Evolutionary conservation across 2,888 invertebrate genomes (phyloP).

Genomic region (Rambutsinella grinnellia): DNA sequence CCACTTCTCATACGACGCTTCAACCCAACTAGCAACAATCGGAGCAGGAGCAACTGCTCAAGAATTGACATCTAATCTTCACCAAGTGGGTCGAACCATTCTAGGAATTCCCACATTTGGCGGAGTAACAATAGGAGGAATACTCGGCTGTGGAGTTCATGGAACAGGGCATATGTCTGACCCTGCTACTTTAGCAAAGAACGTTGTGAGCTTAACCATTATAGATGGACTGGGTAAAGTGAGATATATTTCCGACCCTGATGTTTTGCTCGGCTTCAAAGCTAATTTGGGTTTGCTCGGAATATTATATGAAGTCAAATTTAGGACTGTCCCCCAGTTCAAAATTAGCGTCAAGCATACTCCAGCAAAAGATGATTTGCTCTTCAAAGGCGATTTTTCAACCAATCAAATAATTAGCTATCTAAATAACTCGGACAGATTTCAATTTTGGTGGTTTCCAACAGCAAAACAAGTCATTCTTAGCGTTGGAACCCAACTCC

Average conservation of each 20-base stretch:
- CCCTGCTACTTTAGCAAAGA: constrained; percentile 16
- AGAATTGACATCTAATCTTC: not conserved
- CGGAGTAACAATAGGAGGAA: constrained; percentile 32
- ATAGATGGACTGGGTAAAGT: too few relatives aligned
- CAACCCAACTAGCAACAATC: not conserved
- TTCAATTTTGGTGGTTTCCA: constrained; percentile 50
- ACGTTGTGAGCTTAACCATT: constrained; percentile 1
- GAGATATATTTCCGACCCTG: too few relatives aligned
- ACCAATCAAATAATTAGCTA: not conserved
- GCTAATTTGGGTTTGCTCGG: constrained; percentile 45
- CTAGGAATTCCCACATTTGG: too few relatives aligned
- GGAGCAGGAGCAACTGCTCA: not conserved
- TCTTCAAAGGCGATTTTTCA: constrained; percentile 22
- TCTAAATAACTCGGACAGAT: too few relatives aligned
- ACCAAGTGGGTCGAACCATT: constrained; percentile 3
- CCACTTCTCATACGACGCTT: too few relatives aligned
- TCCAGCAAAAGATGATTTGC: constrained; percentile 13
- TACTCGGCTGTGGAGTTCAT: constrained; percentile 21
- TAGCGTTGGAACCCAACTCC: constrained; percentile 4
- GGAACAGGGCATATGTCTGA: constrained; percentile 17
- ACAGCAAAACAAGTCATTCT: constrained; percentile 4
- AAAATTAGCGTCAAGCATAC: constrained; percentile 34
- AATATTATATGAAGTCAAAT: constrained; percentile 24
- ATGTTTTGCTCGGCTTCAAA: constrained; percentile 25
- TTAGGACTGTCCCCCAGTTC: constrained; percentile 27